A percentile compares a stretch with the other conserved stretches of the same genome.
Conservation (phyloP, 1,140 invertebrate species). For the Carposina sasakii region DNA sequence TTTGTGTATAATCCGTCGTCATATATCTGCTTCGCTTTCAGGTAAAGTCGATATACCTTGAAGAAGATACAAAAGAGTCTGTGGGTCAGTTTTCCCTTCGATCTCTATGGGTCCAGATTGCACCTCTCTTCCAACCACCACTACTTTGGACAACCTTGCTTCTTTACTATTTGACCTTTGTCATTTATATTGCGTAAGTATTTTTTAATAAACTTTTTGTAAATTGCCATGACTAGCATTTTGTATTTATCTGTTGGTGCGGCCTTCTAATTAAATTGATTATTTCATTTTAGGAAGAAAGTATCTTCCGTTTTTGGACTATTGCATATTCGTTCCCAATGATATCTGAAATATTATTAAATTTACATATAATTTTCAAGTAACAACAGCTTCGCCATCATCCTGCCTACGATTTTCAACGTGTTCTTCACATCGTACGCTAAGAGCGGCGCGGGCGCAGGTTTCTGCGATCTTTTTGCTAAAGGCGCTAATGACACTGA, state of each 20-base stretch:
- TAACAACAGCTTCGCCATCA: slow-evolving; percentile 58
- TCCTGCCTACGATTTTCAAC: slow-evolving; percentile 58
- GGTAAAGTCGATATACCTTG: slow-evolving; percentile 41
- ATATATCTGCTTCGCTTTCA: too few species aligned
- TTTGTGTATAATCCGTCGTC: too few species aligned
- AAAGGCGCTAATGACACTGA: neutral
- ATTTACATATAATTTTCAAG: slow-evolving; percentile 33
- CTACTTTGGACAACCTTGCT: slow-evolving; percentile 42
- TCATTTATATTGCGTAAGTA: slow-evolving; percentile 54
- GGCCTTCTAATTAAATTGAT: too few species aligned
- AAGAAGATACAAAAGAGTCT: slow-evolving; percentile 38
- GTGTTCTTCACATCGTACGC: slow-evolving; percentile 58
- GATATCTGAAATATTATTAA: too few species aligned
- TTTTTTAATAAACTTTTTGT: too few species aligned
- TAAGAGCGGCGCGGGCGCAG: slow-evolving; percentile 23
- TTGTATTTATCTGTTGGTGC: too few species aligned
- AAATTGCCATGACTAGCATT: too few species aligned
- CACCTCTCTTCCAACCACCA: slow-evolving; percentile 47
- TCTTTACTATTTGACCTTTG: slow-evolving; percentile 51
- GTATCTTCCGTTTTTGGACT: too few species aligned
- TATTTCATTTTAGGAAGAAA: too few species aligned
- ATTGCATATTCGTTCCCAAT: too few species aligned
- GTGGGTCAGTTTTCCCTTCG: slow-evolving; percentile 35
- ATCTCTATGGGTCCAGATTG: slow-evolving; percentile 47
- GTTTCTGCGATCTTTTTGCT: slow-evolving; percentile 46